phyloP scores from a whole-genome alignment of 2,797 vertebrate species.

The Lacerta agilis region DNA sequence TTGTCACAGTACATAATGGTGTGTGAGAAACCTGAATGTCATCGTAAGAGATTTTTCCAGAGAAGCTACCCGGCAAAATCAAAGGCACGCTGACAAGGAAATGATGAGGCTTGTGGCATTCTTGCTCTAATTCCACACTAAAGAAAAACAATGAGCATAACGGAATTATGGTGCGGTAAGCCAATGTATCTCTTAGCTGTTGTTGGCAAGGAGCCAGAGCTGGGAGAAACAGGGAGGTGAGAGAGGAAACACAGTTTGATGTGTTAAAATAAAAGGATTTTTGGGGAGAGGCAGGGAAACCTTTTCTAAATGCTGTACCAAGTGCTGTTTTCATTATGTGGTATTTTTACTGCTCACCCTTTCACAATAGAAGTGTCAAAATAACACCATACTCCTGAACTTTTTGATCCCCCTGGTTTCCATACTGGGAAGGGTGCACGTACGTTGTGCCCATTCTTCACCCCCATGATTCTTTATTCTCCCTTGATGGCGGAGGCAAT shows the following conservation, averaged over 20 bases:
- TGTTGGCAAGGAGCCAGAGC: conserved; percentile 40
- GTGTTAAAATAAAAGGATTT: conserved; percentile 55
- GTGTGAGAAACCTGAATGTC: not conserved
- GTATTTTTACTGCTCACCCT: conserved; percentile 9
- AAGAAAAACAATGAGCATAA: conserved; percentile 26
- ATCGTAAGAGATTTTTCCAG: conserved; percentile 28
- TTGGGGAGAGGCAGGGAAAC: not conserved
- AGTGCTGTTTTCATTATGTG: not conserved
- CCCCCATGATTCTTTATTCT: not conserved
- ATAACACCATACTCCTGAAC: not conserved
- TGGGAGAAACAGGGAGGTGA: conserved; percentile 18
- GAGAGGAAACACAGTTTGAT: conserved; percentile 16
- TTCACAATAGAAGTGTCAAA: not conserved
- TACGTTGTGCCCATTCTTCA: not conserved
- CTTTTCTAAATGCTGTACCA: not conserved
- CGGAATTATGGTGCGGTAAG: conserved; percentile 33
- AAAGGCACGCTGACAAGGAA: conserved; percentile 22
- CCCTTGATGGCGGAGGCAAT: not conserved
- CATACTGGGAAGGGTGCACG: not conserved
- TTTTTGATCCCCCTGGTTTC: not conserved
- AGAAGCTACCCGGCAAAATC: conserved; percentile 32
- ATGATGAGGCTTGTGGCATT: not conserved
- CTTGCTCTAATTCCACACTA: conserved; percentile 35
- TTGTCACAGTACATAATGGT: not conserved
- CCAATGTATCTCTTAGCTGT: conserved; percentile 36